These are phyloP conservation scores for Zophobas morio DNA, from an alignment of 1,140 invertebrate species.

Conservation along the genomic window DNA sequence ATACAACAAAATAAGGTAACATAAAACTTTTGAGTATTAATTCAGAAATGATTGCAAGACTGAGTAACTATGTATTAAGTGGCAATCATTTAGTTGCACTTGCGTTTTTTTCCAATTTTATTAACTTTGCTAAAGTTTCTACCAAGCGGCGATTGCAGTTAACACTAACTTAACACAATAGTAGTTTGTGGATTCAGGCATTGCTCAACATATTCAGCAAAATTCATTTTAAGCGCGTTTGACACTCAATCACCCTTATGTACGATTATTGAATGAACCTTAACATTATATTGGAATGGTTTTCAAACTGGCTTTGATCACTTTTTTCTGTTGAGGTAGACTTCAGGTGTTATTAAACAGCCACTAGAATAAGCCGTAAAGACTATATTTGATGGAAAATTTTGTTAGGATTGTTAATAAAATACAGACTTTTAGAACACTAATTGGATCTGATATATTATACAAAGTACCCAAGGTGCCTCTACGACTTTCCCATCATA, in stretches of 20 bases:
- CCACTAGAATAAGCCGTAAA: too few relatives aligned
- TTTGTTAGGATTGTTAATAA: too few relatives aligned
- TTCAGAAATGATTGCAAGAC: slow-evolving; percentile 16
- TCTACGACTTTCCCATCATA: too few relatives aligned
- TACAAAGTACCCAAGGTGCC: too few relatives aligned
- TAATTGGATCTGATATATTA: too few relatives aligned
- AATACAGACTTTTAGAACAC: too few relatives aligned
- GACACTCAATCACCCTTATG: background rate
- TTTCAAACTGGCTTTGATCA: too few relatives aligned
- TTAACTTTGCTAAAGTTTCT: slow-evolving; percentile 45
- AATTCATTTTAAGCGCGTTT: background rate
- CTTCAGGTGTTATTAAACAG: too few relatives aligned
- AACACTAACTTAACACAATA: background rate
- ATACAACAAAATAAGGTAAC: slow-evolving; percentile 94
- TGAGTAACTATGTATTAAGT: slow-evolving; percentile 16
- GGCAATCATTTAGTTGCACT: slow-evolving; percentile 34
- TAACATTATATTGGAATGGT: too few relatives aligned
- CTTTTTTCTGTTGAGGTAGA: too few relatives aligned
- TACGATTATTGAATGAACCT: too few relatives aligned
- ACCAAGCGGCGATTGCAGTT: background rate
- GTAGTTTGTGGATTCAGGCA: slow-evolving; percentile 9
- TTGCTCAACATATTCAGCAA: background rate
- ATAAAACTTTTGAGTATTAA: slow-evolving; percentile 32
- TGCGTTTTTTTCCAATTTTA: slow-evolving; percentile 48
- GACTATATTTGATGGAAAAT: too few relatives aligned